These are phyloP conservation scores for Acanthisitta chloris DNA, from an alignment of 2,113 vertebrate genomes.

Conservation along the genomic window DNA sequence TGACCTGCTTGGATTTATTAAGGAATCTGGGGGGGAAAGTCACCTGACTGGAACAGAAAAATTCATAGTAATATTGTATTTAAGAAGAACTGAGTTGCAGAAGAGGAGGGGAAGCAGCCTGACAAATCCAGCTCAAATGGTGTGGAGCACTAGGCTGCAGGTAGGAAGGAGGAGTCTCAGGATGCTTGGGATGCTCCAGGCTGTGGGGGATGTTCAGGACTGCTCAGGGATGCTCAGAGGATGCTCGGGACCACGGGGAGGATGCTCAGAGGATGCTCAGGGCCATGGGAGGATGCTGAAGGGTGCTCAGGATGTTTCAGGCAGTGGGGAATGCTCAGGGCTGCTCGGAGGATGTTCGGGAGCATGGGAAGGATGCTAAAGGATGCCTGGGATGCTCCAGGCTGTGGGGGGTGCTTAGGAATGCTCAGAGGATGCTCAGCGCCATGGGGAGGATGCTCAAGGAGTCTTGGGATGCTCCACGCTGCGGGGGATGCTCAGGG, in stretches of 20 bases:
- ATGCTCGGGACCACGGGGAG: neutral
- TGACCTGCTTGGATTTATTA: neutral
- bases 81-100: neutral
- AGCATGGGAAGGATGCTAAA: neutral
- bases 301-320: neutral
- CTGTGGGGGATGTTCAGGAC: neutral
- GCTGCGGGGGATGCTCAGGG: neutral
- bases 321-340: neutral
- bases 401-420: no score
- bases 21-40: neutral
- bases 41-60: neutral
- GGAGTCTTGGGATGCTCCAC: neutral
- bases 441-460: neutral
- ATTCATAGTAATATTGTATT: neutral
- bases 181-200: neutral
- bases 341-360: neutral
- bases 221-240: neutral
- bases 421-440: neutral
- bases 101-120: neutral
- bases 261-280: neutral
- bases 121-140: neutral
- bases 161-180: neutral
- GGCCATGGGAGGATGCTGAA: neutral
- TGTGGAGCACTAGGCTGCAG: neutral
- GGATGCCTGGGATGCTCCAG: no score